A percentile compares a stretch with the other conserved stretches of the same genome.
phyloP scores from a whole-genome alignment of 2,888 invertebrate species.

The Beris morrisii region DNA sequence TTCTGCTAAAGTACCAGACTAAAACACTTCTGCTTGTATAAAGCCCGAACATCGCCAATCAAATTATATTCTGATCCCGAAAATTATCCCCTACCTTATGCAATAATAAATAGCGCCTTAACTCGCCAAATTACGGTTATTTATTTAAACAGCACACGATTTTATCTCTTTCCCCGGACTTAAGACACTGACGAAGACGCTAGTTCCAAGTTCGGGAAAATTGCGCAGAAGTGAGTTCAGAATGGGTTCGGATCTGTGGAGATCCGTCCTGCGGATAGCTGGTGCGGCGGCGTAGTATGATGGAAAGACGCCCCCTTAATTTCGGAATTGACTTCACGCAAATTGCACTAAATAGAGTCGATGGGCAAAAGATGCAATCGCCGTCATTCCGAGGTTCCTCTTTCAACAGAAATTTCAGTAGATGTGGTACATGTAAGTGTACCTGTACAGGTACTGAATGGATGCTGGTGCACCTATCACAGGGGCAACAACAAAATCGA shows the following conservation, averaged over 20 bases:
- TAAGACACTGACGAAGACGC: slow-evolving; percentile 5
- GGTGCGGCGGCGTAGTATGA: slow-evolving; percentile 45
- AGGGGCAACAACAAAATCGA: not conserved
- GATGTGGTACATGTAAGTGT: slow-evolving; percentile 1
- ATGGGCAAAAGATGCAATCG: slow-evolving; percentile 20
- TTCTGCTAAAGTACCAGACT: slow-evolving; percentile 30
- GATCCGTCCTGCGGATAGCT: slow-evolving; percentile 1
- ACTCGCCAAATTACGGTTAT: slow-evolving; percentile 52
- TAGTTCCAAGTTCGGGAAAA: slow-evolving; percentile 13
- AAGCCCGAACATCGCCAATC: slow-evolving; percentile 31
- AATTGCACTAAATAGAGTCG: slow-evolving; percentile 40
- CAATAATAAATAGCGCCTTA: slow-evolving; percentile 48
- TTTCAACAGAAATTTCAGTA: slow-evolving; percentile 24
- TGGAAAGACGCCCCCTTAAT: slow-evolving; percentile 51
- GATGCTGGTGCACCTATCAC: no score
- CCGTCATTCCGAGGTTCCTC: slow-evolving; percentile 18
- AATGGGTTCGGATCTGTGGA: slow-evolving; percentile 18
- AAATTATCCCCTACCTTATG: slow-evolving; percentile 38
- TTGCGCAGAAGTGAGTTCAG: slow-evolving; percentile 27
- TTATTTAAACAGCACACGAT: slow-evolving; percentile 56
- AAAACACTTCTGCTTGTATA: slow-evolving; percentile 37
- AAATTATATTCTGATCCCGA: slow-evolving; percentile 35
- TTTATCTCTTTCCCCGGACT: slow-evolving; percentile 43
- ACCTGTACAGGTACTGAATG: not conserved
- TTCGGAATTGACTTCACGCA: slow-evolving; percentile 44